These are phyloP conservation scores for Hippocampus guttulatus DNA, from an alignment of 2,113 vertebrate species.

Conservation along the genomic window DNA sequence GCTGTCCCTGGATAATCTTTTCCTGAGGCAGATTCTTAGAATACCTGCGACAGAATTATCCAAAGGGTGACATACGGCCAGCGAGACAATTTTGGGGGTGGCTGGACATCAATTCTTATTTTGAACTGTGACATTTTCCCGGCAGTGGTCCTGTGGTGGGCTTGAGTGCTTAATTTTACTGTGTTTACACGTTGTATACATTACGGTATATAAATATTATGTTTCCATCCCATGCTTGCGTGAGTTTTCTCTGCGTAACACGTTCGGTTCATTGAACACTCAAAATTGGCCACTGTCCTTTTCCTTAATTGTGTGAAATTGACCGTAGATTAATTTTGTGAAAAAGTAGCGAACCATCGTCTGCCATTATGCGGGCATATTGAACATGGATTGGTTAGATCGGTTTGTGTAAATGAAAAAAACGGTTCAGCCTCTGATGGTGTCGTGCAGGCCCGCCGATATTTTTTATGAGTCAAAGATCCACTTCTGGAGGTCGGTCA, in stretches of 20 bases:
- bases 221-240: no score
- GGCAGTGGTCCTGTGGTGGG: constrained; percentile 8
- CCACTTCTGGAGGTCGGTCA: no score
- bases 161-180: constrained; percentile 2
- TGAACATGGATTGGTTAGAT: no score
- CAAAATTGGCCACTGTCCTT: not conserved
- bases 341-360: no score
- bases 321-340: not conserved
- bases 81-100: constrained; percentile 40
- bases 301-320: not conserved
- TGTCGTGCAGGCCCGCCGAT: no score
- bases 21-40: constrained; percentile 67
- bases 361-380: no score
- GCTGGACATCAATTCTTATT: constrained; percentile 48
- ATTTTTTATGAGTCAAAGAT: no score
- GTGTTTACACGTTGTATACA: no score
- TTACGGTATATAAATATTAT: no score
- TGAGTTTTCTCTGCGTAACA: not conserved
- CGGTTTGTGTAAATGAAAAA: no score
- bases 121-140: constrained; percentile 39
- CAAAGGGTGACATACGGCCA: constrained; percentile 29
- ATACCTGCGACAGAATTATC: constrained; percentile 69
- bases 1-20: constrained; percentile 69
- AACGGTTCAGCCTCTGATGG: no score
- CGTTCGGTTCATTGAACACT: not conserved